Percentiles rank a stretch among this genome's conserved stretches.
phyloP scores from a whole-genome alignment of 2,888 invertebrate species.

The Blera fallax region DNA sequence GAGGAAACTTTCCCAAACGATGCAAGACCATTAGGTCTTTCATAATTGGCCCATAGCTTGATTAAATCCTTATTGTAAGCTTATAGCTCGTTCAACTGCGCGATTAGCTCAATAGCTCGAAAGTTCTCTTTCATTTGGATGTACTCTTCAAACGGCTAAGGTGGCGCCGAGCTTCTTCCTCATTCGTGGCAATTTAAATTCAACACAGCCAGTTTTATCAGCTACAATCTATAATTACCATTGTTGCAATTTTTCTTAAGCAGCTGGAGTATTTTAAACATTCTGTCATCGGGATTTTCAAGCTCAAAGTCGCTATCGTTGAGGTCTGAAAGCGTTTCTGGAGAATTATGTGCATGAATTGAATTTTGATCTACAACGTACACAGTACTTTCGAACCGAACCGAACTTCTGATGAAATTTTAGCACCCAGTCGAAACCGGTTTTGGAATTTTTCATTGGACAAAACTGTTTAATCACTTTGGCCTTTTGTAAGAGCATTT shows the following conservation, averaged over 20 bases:
- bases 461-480: conserved; percentile 9
- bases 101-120: conserved; percentile 79
- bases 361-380: conserved; percentile 20
- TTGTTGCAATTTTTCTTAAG: neutral
- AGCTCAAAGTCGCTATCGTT: neutral
- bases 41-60: too few species aligned
- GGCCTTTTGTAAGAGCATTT: conserved; percentile 38
- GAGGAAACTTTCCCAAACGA: too few species aligned
- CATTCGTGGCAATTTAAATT: conserved; percentile 56
- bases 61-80: too few species aligned
- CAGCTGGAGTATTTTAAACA: neutral
- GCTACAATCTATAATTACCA: neutral
- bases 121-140: conserved; percentile 78
- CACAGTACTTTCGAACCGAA: conserved; percentile 17
- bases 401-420: conserved; percentile 30
- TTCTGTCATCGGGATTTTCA: neutral
- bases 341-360: neutral
- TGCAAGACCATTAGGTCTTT: too few species aligned
- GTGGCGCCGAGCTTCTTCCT: conserved; percentile 77
- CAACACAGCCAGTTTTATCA: neutral
- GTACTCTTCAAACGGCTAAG: conserved; percentile 79
- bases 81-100: conserved; percentile 78
- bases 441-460: neutral
- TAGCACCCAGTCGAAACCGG: conserved; percentile 10
- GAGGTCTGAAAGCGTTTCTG: neutral